Percentiles rank a stretch among this genome's conserved stretches.
Evolutionary conservation across 2,888 invertebrate species (phyloP).

Genomic region (Diplazon laetatorius): DNA sequence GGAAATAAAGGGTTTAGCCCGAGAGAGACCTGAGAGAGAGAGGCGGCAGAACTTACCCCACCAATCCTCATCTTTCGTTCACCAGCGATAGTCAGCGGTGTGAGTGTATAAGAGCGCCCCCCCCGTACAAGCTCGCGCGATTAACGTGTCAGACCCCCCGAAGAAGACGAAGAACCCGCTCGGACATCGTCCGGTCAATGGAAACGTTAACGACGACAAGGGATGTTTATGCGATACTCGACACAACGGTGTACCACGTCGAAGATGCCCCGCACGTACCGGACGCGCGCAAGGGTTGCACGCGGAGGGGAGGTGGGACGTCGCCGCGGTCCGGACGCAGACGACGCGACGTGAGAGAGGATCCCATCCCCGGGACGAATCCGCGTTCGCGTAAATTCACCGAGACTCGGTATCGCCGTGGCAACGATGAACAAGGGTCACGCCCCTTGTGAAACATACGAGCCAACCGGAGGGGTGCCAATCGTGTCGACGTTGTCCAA

Average conservation of each 20-base stretch:
- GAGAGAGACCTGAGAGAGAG: no score
- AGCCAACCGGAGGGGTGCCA: conserved; percentile 74
- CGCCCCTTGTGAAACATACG: conserved; percentile 71
- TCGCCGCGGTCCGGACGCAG: neutral
- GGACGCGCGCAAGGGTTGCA: conserved; percentile 1
- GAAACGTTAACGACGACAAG: conserved; percentile 22
- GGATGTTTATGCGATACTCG: conserved; percentile 32
- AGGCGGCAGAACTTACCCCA: no score
- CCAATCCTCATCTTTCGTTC: no score
- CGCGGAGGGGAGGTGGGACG: no score
- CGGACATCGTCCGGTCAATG: conserved; percentile 27
- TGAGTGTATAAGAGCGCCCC: no score
- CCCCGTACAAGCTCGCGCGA: no score
- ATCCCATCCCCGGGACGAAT: conserved; percentile 51
- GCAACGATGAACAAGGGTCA: conserved; percentile 71
- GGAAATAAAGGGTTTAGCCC: no score
- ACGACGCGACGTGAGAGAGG: no score
- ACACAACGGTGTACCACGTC: conserved; percentile 31
- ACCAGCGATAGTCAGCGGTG: no score
- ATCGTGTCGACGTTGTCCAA: conserved; percentile 76
- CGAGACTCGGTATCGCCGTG: conserved; percentile 71
- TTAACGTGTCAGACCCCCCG: no score
- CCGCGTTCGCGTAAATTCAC: conserved; percentile 50
- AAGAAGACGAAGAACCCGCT: no score
- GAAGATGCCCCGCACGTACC: conserved; percentile 45